Percentiles rank a stretch among this genome's conserved stretches.
phyloP scores from a whole-genome alignment of 2,113 vertebrate genomes.

The Egretta garzetta region DNA sequence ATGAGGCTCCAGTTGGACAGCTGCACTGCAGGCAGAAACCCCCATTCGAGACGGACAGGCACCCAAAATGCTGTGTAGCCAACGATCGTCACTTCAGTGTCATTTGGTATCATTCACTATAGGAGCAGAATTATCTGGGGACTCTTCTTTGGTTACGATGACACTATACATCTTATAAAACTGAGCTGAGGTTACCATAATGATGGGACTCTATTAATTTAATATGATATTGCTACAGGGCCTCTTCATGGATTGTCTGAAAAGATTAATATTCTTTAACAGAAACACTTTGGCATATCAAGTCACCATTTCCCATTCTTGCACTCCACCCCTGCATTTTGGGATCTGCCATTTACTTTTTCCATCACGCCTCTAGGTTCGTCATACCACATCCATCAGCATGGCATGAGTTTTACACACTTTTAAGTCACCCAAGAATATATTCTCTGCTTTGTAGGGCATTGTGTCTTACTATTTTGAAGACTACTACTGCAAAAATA shows the following conservation, averaged over 20 bases:
- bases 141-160: not conserved
- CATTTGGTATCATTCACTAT: not conserved
- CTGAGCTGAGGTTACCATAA: not conserved
- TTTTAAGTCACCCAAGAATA: fast-evolving
- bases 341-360: not conserved
- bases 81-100: not conserved
- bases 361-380: not conserved
- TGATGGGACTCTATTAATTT: slow-evolving; percentile 4
- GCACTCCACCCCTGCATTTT: not conserved
- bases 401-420: fast-evolving
- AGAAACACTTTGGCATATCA: slow-evolving; percentile 4
- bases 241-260: slow-evolving; percentile 1
- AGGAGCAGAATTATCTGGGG: not conserved
- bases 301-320: not conserved
- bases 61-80: not conserved
- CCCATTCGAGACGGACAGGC: fast-evolving
- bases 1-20: not conserved
- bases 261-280: slow-evolving; percentile 7
- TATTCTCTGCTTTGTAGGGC: not conserved
- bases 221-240: slow-evolving; percentile 17
- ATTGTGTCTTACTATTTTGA: not conserved
- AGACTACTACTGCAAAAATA: not conserved
- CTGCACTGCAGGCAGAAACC: not conserved
- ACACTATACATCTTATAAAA: not conserved
- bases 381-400: not conserved